Evolutionary conservation across 2,888 invertebrate species (phyloP).

Genomic region (Luperina testacea): DNA sequence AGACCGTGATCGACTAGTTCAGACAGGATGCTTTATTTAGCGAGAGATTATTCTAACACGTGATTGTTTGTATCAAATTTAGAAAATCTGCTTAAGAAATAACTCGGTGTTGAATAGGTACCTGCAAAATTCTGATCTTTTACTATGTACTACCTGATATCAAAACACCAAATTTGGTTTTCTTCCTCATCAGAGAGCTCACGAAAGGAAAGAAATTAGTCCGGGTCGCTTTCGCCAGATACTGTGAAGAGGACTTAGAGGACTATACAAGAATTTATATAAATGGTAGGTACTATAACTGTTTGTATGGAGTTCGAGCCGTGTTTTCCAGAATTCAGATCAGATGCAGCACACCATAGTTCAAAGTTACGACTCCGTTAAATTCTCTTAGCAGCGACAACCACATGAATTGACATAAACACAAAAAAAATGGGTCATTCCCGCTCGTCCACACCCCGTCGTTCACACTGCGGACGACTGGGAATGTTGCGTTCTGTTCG

Average conservation of each 20-base stretch:
- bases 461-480: too few species aligned
- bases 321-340: not conserved
- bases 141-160: not conserved
- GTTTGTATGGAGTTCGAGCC: not conserved
- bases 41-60: not conserved
- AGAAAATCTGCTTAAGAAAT: not conserved
- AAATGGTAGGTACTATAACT: not conserved
- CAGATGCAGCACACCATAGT: not conserved
- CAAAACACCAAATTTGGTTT: too few species aligned
- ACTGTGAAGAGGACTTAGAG: too few species aligned
- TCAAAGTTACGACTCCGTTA: not conserved
- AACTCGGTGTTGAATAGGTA: too few species aligned
- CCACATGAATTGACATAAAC: too few species aligned
- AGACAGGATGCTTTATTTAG: not conserved
- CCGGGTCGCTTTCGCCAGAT: too few species aligned
- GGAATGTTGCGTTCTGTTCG: too few species aligned
- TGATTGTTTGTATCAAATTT: not conserved
- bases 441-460: too few species aligned
- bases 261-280: not conserved
- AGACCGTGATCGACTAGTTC: constrained; percentile 44
- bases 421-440: too few species aligned
- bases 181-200: too few species aligned
- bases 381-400: not conserved
- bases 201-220: too few species aligned
- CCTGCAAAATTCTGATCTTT: not conserved